Evolutionary conservation across 2,113 vertebrate species (phyloP).

Genomic region (Lycaon pictus): DNA sequence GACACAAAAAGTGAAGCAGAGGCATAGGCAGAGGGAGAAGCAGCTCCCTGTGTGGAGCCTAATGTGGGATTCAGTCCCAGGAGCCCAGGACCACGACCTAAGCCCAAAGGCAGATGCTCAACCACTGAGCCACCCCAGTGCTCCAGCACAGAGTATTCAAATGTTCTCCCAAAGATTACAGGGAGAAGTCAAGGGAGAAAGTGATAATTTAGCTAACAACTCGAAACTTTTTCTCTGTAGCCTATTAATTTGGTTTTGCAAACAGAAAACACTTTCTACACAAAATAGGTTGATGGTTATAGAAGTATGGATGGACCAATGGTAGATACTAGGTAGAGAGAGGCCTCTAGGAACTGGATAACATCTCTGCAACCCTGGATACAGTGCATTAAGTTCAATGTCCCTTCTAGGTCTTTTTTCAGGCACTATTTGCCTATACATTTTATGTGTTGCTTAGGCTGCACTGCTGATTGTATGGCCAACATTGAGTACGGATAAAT

Average conservation of each 20-base stretch:
- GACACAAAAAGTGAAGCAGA: too few relatives aligned
- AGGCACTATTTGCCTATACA: not conserved
- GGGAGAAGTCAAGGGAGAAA: not conserved
- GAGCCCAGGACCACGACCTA: too few relatives aligned
- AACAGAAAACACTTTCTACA: slow-evolving; percentile 37
- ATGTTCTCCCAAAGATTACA: not conserved
- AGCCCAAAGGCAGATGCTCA: too few relatives aligned
- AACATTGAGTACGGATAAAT: not conserved
- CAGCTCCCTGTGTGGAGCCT: too few relatives aligned
- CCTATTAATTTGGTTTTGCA: not conserved
- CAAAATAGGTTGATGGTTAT: not conserved
- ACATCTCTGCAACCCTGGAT: not conserved
- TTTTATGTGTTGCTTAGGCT: not conserved
- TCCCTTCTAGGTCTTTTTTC: not conserved
- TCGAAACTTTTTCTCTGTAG: not conserved
- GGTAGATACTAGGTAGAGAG: not conserved
- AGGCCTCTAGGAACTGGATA: not conserved
- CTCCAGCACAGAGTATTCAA: not conserved
- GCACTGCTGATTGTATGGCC: not conserved
- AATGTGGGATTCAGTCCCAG: too few relatives aligned
- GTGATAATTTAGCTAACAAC: not conserved
- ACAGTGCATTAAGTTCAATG: not conserved
- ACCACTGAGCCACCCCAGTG: too few relatives aligned
- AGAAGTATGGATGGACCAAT: not conserved
- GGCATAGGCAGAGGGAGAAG: too few relatives aligned